phyloP scores from a whole-genome alignment of 2,113 vertebrate species.

The Apus apus region DNA sequence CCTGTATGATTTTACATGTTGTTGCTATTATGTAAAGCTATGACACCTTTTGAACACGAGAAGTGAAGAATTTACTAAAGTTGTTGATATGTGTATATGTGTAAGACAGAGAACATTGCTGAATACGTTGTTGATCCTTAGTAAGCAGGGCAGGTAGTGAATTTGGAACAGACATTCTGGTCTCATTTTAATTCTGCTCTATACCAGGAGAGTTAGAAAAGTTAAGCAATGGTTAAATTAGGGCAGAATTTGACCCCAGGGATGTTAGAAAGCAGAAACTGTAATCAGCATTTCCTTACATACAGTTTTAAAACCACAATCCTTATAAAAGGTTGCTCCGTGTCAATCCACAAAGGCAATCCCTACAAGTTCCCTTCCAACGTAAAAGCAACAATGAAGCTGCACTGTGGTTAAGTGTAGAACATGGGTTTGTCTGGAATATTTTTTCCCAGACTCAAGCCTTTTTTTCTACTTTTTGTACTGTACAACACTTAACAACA shows the following conservation, averaged over 20 bases:
- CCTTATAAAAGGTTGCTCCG: neutral
- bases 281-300: conserved; percentile 3
- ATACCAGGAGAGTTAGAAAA: neutral
- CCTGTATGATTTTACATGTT: neutral
- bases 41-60: neutral
- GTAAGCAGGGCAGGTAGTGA: conserved; percentile 12
- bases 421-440: neutral
- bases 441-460: neutral
- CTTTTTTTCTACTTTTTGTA: neutral
- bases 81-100: neutral
- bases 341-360: neutral
- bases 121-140: neutral
- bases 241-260: neutral
- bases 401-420: neutral
- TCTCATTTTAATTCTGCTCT: conserved; percentile 4
- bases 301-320: neutral
- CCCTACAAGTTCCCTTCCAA: neutral
- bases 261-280: conserved; percentile 34
- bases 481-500: accelerated
- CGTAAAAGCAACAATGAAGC: neutral
- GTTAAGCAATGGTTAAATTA: conserved; percentile 13
- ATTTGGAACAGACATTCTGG: conserved; percentile 25
- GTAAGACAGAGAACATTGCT: neutral
- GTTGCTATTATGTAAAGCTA: neutral
- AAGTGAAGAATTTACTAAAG: neutral